These are phyloP conservation scores for Sparidentex hasta DNA, from an alignment of 2,797 vertebrate species.

Conservation along the genomic window DNA sequence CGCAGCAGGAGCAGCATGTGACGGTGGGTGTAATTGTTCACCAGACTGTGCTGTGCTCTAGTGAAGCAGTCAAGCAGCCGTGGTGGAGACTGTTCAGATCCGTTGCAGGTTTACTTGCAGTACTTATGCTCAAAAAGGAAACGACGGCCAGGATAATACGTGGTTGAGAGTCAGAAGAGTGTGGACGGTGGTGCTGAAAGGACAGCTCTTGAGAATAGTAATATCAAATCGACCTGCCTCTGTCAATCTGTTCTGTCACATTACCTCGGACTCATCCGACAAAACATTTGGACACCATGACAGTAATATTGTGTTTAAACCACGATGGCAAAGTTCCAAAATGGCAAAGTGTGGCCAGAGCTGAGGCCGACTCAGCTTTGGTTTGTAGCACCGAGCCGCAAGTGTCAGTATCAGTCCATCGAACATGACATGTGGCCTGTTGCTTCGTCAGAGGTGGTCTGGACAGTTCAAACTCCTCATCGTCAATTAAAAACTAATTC, in stretches of 20 bases:
- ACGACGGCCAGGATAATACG: conserved; percentile 13
- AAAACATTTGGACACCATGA: background rate
- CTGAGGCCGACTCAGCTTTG: too few species aligned
- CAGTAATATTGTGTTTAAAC: background rate
- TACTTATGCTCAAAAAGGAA: conserved; percentile 18
- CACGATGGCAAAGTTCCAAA: too few species aligned
- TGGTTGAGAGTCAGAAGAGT: background rate
- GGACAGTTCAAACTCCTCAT: background rate
- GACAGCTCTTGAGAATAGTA: conserved; percentile 57
- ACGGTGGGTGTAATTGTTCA: conserved; percentile 72
- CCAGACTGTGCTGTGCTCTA: conserved; percentile 73
- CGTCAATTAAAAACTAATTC: background rate
- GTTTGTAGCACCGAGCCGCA: too few species aligned
- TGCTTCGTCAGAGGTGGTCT: too few species aligned
- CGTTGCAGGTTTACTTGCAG: conserved; percentile 29
- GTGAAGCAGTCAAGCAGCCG: conserved; percentile 47
- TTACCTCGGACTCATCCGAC: background rate
- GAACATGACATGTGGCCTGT: too few species aligned
- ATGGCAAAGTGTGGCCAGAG: too few species aligned
- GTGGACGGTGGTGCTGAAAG: conserved; percentile 73
- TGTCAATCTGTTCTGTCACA: background rate
- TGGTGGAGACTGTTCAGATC: conserved; percentile 37
- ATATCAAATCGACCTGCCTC: background rate
- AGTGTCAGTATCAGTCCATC: too few species aligned
- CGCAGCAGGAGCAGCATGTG: conserved; percentile 74